Evolutionary conservation across 2,888 invertebrate species (phyloP), one percentile per base, ranked within the genome.

Genomic region (Tachina lurida): DNA sequence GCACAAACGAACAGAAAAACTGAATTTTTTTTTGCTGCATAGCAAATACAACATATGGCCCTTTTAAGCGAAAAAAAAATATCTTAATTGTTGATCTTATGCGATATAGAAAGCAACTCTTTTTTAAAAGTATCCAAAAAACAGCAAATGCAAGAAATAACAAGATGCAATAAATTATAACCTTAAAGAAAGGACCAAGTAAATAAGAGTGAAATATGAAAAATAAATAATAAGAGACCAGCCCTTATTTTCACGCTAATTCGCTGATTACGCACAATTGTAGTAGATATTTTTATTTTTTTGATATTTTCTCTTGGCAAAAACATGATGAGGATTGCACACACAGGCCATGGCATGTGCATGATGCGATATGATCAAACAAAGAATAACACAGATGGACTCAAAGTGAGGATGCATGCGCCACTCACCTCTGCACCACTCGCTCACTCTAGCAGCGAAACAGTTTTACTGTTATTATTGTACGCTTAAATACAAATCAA

Each of bases 21-120:
- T 10, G 1, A 56, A 17, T n/a, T 74, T 70, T 74, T 70, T 58
- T 76, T 75, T 65, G 12, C 60, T 49, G 10, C 58, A 45, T 47
- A 58, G 62, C 75, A 70, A 73, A 63, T 43, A 65, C 77, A 67
- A 71, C 86, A 86, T 86, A 86, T 86, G 86, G 76, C 54, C 63
- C 52, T 68, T 63, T 19, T 15, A 87, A 84, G 15, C 7, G 8
- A 15, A 19, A 87, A 87, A 85, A 87, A 79, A 74, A 85, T 88
- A 90, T 89, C 90, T 89, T 89, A 90, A 91, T 90, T 90, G 89
- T 88, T 86, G 89, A 90, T 88, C 88, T 84, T 75, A 41, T 74
- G 71, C 43, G 60, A 73, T 54, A 74, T 70, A 41, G 67, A 70
- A 81, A 76, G 13, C 52, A 63, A 79, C 68, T 82, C 49, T 60